Evolutionary conservation across 2,888 invertebrate genomes (phyloP).

Genomic region (Thecophora atra): DNA sequence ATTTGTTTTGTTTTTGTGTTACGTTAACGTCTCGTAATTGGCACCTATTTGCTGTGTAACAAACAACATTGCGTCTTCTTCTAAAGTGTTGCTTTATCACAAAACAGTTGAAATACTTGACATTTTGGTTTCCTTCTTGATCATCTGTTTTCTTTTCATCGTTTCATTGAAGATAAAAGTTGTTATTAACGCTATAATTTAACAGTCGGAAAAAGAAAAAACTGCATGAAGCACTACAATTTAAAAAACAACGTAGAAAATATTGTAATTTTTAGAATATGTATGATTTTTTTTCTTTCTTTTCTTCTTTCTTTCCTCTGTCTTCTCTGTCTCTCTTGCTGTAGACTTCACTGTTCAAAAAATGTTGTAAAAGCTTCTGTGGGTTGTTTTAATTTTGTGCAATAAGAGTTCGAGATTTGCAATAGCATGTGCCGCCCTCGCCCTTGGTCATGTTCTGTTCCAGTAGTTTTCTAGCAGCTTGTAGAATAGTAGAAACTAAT

Average conservation of each 20-base stretch:
- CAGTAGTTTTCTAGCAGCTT: too few species aligned
- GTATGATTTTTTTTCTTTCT: not conserved
- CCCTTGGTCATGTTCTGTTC: too few species aligned
- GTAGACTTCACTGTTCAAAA: constrained; percentile 25
- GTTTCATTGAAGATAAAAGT: not conserved
- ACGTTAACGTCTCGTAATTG: constrained; percentile 21
- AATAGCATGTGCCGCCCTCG: not conserved
- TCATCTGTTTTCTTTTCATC: not conserved
- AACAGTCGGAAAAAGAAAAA: constrained; percentile 11
- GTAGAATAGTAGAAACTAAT: too few species aligned
- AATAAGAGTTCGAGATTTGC: not conserved
- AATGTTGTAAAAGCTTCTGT: constrained; percentile 27
- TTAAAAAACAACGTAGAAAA: constrained; percentile 43
- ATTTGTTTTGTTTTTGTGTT: constrained; percentile 6
- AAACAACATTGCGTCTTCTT: not conserved
- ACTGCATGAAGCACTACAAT: constrained; percentile 60
- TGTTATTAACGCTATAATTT: constrained; percentile 47
- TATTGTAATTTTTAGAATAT: constrained; percentile 15
- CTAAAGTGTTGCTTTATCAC: constrained; percentile 1
- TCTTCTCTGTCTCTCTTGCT: not conserved
- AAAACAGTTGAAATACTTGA: not conserved
- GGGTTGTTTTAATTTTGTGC: not conserved
- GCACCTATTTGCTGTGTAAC: constrained; percentile 24
- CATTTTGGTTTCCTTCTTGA: not conserved
- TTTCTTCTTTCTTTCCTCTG: not conserved